Evolutionary conservation across 2,113 vertebrate species (phyloP).

Genomic region (Callocephalon fimbriatum): DNA sequence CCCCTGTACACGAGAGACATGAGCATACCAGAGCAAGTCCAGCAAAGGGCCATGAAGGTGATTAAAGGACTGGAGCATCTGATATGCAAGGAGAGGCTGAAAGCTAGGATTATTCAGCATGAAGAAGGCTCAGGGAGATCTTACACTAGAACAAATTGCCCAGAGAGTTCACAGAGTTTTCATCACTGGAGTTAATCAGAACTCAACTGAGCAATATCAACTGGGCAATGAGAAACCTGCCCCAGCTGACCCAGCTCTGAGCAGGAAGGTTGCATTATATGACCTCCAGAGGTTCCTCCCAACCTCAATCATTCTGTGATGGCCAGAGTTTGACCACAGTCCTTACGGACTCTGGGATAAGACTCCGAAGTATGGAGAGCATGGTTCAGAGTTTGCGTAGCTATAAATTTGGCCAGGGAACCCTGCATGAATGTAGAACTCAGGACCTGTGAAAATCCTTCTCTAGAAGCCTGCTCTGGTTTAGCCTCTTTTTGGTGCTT

Average conservation of each 20-base stretch:
- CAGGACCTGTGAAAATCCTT: not conserved
- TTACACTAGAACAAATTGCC: not conserved
- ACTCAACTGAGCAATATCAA: not conserved
- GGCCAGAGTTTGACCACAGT: not conserved
- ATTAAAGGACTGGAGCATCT: not conserved
- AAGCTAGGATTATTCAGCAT: not conserved
- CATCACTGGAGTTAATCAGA: not conserved
- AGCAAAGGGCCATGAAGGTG: not conserved
- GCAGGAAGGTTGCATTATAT: not conserved
- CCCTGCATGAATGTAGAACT: not conserved
- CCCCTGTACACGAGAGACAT: not conserved
- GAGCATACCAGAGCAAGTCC: not conserved
- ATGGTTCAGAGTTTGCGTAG: not conserved
- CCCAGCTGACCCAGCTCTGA: not conserved
- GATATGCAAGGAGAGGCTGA: not conserved
- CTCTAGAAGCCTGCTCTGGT: not conserved
- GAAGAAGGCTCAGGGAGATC: not conserved
- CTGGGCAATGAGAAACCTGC: not conserved
- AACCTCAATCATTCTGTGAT: not conserved
- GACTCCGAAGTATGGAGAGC: not conserved
- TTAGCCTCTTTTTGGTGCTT: not conserved
- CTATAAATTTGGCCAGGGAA: not conserved
- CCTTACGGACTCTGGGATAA: not conserved
- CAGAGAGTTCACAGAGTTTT: not conserved
- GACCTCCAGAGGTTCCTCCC: not conserved